A percentile compares a stretch with the other conserved stretches of the same genome.
These are phyloP conservation scores for Synergus laeviventris DNA, from an alignment of 2,888 invertebrate species.

Conservation along the genomic window DNA sequence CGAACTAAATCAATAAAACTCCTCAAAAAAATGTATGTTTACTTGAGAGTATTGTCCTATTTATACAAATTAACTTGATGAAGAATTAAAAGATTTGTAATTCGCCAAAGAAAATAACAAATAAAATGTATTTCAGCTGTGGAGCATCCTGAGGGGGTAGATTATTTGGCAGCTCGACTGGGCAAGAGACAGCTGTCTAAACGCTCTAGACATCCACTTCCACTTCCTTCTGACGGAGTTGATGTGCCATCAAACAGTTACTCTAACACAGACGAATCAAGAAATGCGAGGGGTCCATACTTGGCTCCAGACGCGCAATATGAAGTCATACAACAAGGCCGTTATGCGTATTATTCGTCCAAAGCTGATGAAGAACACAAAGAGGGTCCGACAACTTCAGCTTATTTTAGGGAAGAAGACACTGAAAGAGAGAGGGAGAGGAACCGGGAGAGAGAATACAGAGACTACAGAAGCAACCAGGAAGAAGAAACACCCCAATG, in stretches of 20 bases:
- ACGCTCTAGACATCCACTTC: slow-evolving; percentile 77
- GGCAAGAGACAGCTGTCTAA: slow-evolving; percentile 80
- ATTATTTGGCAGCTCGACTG: slow-evolving; percentile 79
- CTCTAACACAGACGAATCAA: slow-evolving; percentile 65
- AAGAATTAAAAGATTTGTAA: no score
- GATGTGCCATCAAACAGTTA: slow-evolving; percentile 66
- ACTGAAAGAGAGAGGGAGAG: slow-evolving; percentile 55
- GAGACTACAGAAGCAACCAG: slow-evolving; percentile 75
- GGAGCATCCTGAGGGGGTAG: slow-evolving; percentile 77
- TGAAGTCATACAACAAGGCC: slow-evolving; percentile 78
- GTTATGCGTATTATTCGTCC: slow-evolving; percentile 67
- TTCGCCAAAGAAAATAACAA: neutral
- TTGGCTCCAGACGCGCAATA: slow-evolving; percentile 82
- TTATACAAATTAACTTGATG: no score
- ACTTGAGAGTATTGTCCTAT: no score
- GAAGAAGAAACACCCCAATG: slow-evolving; percentile 75
- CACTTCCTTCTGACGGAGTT: slow-evolving; percentile 59
- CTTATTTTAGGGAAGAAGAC: slow-evolving; percentile 42
- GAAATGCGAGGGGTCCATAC: slow-evolving; percentile 75
- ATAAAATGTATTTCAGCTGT: slow-evolving; percentile 53
- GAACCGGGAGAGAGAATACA: slow-evolving; percentile 75
- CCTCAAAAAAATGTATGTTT: no score
- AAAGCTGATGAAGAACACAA: slow-evolving; percentile 63
- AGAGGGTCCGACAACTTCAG: slow-evolving; percentile 43
- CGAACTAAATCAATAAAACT: no score